Evolutionary conservation across 2,113 vertebrate species (phyloP).

Genomic region (Gnathonemus echidnorhynchus): DNA sequence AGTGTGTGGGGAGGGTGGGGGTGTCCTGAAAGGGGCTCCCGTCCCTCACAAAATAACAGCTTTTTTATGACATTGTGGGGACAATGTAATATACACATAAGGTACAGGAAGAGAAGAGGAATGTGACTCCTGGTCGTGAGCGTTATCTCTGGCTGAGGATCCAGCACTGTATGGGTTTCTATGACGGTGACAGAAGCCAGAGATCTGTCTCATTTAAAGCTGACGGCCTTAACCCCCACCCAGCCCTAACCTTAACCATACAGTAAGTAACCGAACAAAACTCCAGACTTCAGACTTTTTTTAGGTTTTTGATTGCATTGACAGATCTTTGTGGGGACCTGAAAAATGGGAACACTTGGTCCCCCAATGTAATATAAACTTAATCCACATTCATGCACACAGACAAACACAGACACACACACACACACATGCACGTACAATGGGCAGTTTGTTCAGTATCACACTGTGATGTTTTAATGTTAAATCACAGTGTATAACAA

Average conservation of each 20-base stretch:
- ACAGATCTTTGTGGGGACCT: no score
- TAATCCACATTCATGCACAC: neutral
- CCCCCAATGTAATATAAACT: no score
- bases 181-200: neutral
- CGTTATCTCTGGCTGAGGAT: slow-evolving; percentile 33
- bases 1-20: no score
- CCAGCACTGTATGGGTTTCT: slow-evolving; percentile 35
- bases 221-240: no score
- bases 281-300: no score
- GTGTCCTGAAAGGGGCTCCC: no score
- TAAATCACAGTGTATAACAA: neutral
- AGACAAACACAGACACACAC: neutral
- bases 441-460: neutral
- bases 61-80: no score
- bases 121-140: slow-evolving; percentile 37
- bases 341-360: no score
- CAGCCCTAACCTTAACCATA: no score
- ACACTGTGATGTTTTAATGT: neutral
- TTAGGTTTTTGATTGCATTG: no score
- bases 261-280: no score
- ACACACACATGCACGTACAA: neutral
- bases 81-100: neutral
- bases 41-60: no score
- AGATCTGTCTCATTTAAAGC: neutral
- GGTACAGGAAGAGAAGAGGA: slow-evolving; percentile 36